phyloP scores from a whole-genome alignment of 2,797 vertebrate genomes.

The Alosa sapidissima region DNA sequence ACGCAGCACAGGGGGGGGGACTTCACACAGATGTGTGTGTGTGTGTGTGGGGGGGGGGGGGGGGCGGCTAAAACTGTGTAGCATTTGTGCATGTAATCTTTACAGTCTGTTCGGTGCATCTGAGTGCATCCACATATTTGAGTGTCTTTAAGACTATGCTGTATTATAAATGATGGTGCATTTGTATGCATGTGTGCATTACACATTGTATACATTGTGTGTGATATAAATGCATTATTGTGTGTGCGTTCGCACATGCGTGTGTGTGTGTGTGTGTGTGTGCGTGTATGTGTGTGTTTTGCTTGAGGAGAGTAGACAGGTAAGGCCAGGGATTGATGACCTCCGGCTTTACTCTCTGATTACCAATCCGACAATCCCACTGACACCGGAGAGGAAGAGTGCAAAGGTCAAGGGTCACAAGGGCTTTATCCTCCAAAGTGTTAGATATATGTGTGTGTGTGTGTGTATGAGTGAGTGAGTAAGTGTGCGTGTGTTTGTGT shows the following conservation, averaged over 20 bases:
- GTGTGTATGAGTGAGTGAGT: too few relatives aligned
- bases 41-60: too few relatives aligned
- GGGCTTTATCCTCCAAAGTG: neutral
- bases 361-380: neutral
- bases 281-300: neutral
- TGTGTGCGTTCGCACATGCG: neutral
- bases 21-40: too few relatives aligned
- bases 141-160: neutral
- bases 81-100: neutral
- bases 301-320: neutral
- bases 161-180: too few relatives aligned
- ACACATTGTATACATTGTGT: neutral
- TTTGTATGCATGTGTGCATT: neutral
- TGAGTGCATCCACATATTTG: neutral
- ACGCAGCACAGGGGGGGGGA: neutral
- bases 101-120: neutral
- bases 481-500: neutral
- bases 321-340: neutral
- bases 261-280: constrained; percentile 4
- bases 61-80: neutral
- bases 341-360: neutral
- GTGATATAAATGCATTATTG: neutral
- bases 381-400: neutral
- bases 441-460: neutral
- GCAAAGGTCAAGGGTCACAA: neutral